Evolutionary conservation across 2,797 vertebrate species (phyloP).

Genomic region (Scolopax bukidnonensis): DNA sequence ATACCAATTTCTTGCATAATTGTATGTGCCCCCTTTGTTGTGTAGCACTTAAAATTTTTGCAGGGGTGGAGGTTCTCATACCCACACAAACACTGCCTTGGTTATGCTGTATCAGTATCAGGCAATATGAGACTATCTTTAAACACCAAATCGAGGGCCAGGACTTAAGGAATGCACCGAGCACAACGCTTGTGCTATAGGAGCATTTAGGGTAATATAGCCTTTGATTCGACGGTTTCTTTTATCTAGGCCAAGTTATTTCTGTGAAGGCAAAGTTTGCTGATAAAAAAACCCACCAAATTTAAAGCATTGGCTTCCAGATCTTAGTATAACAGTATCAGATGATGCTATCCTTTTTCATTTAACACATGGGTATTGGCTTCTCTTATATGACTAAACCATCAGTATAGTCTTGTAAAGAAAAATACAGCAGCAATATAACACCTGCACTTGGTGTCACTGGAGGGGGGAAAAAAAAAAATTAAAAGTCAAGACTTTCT

Average conservation of each 20-base stretch:
- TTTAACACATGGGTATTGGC: background rate
- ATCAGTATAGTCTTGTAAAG: background rate
- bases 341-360: background rate
- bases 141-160: background rate
- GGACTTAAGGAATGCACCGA: background rate
- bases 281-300: background rate
- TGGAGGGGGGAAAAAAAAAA: no score
- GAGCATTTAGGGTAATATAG: background rate
- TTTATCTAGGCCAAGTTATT: background rate
- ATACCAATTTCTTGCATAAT: background rate
- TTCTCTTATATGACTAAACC: background rate
- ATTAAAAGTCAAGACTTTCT: background rate
- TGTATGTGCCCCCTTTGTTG: accelerated
- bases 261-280: background rate
- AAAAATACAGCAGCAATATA: background rate
- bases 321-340: background rate
- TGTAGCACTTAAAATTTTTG: background rate
- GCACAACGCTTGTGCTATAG: background rate
- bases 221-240: background rate
- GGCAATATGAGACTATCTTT: background rate
- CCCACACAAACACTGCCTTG: background rate
- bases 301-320: background rate
- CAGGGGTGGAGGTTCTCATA: background rate
- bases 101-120: background rate
- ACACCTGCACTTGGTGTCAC: background rate